phyloP scores from a whole-genome alignment of 2,113 vertebrate species.

The Trematomus loennbergii region DNA sequence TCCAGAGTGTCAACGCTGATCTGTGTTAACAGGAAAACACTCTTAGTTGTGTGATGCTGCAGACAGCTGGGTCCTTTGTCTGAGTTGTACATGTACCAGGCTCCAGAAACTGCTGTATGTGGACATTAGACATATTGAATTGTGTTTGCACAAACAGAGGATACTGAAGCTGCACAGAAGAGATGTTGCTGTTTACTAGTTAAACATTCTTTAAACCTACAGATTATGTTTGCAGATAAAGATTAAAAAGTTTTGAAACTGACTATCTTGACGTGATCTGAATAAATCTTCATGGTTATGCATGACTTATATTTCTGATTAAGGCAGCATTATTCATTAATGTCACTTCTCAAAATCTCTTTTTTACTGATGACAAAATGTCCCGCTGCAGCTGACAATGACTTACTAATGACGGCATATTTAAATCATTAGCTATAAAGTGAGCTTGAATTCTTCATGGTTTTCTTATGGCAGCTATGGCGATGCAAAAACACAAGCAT shows the following conservation, averaged over 20 bases:
- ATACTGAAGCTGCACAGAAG: constrained; percentile 12
- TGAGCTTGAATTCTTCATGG: constrained; percentile 64
- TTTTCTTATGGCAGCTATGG: constrained; percentile 31
- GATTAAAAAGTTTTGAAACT: neutral
- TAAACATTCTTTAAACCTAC: neutral
- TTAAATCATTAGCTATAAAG: constrained; percentile 77
- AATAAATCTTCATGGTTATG: constrained; percentile 28
- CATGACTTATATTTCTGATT: constrained; percentile 25
- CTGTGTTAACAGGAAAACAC: constrained; percentile 59
- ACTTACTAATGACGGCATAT: constrained; percentile 69
- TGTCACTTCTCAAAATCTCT: constrained; percentile 54
- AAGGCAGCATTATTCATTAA: constrained; percentile 51
- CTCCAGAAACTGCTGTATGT: constrained; percentile 14
- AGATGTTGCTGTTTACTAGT: constrained; percentile 13
- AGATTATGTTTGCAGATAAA: constrained; percentile 28
- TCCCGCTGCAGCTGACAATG: constrained; percentile 70
- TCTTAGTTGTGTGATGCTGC: constrained; percentile 35
- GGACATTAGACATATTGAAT: neutral
- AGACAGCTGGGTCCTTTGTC: constrained; percentile 29
- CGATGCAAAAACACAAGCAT: neutral
- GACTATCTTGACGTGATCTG: neutral
- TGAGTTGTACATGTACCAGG: constrained; percentile 6
- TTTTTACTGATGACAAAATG: constrained; percentile 73
- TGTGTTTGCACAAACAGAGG: constrained; percentile 5
- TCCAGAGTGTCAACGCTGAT: constrained; percentile 58